Conservation (phyloP, 2,888 invertebrate species). For the Tenthredo scrophulariae region DNA sequence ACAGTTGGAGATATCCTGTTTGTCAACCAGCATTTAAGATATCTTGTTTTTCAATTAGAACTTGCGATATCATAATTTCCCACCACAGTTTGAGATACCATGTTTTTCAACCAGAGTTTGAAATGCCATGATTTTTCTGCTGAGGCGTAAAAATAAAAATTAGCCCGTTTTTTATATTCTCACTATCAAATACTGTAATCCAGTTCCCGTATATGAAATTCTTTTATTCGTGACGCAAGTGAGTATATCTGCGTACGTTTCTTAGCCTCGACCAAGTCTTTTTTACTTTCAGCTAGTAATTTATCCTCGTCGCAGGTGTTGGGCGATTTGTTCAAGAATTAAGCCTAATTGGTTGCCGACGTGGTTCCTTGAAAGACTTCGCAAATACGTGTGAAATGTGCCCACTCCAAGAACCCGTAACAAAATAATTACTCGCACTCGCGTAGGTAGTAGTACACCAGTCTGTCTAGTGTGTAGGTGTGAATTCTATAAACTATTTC, state of each 20-base stretch:
- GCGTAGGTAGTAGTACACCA: background rate
- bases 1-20: too few species aligned
- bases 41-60: too few species aligned
- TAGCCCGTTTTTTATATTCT: background rate
- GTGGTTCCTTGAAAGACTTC: constrained; percentile 13
- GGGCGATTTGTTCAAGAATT: background rate
- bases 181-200: background rate
- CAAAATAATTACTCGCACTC: constrained; percentile 20
- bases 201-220: background rate
- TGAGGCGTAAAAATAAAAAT: too few species aligned
- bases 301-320: constrained; percentile 27
- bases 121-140: too few species aligned
- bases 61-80: too few species aligned
- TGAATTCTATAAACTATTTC: constrained; percentile 15
- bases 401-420: background rate
- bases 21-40: too few species aligned
- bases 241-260: background rate
- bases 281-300: background rate
- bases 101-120: too few species aligned
- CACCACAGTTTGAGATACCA: too few species aligned
- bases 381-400: constrained; percentile 27
- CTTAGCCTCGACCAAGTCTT: background rate
- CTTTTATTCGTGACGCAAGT: background rate
- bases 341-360: constrained; percentile 14
- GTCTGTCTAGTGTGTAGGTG: background rate